A percentile compares a stretch with the other conserved stretches of the same genome.
phyloP scores from a whole-genome alignment of 2,797 vertebrate genomes.

The Hemitrygon akajei region DNA sequence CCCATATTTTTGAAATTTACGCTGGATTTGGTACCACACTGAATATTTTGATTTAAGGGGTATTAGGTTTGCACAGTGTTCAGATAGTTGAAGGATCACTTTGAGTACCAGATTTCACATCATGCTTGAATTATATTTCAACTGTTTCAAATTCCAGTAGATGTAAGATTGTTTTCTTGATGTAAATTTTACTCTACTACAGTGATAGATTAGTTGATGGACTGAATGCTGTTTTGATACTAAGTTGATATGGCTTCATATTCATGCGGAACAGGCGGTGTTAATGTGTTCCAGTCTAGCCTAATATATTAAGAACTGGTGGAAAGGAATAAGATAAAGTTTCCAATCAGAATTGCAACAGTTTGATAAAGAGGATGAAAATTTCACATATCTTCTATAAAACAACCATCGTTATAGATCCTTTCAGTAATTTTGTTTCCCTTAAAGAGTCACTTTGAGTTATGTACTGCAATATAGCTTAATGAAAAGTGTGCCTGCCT shows the following conservation, averaged over 20 bases:
- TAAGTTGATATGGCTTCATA: background rate
- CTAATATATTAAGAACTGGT: background rate
- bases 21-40: too few relatives aligned
- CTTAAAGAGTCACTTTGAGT: background rate
- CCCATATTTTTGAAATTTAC: background rate
- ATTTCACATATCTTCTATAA: background rate
- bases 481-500: background rate
- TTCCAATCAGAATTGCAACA: background rate
- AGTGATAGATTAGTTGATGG: background rate
- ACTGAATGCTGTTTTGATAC: background rate
- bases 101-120: background rate
- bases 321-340: background rate
- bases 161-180: background rate
- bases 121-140: background rate
- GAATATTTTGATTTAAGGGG: background rate
- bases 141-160: background rate
- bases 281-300: background rate
- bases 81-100: background rate
- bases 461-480: background rate
- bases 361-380: background rate
- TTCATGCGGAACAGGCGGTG: background rate
- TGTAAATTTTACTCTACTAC: background rate
- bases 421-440: background rate
- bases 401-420: background rate
- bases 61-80: background rate